Evolutionary conservation across 2,888 invertebrate species (phyloP).

Genomic region (Drosophila robusta): DNA sequence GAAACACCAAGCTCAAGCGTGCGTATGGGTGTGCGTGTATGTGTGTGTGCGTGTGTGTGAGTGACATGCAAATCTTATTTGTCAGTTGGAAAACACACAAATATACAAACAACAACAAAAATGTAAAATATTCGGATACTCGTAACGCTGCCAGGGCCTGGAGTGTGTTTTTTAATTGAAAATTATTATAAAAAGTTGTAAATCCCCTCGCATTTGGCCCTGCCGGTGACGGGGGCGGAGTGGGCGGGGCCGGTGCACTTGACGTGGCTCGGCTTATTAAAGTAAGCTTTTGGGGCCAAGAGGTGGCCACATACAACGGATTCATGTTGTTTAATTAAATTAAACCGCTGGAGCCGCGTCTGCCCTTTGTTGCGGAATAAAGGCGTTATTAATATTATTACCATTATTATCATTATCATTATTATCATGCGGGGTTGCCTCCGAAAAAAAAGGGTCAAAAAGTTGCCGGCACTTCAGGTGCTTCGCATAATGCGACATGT

Average conservation of each 20-base stretch:
- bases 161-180: constrained; percentile 78
- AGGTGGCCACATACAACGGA: constrained; percentile 72
- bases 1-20: constrained; percentile 73
- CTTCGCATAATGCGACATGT: constrained; percentile 75
- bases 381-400: constrained; percentile 80
- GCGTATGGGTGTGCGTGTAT: constrained; percentile 38
- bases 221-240: background rate
- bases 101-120: constrained; percentile 23
- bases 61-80: constrained; percentile 79
- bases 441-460: constrained; percentile 53
- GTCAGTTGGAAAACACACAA: constrained; percentile 51
- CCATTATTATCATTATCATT: constrained; percentile 32
- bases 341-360: constrained; percentile 65
- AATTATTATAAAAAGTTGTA: constrained; percentile 80
- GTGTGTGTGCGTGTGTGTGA: constrained; percentile 37
- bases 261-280: constrained; percentile 61
- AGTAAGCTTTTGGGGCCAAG: constrained; percentile 57
- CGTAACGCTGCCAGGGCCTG: constrained; percentile 34
- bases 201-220: constrained; percentile 67
- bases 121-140: constrained; percentile 39
- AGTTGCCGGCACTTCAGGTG: constrained; percentile 58
- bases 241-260: constrained; percentile 20
- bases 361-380: constrained; percentile 70
- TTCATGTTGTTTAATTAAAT: constrained; percentile 81
- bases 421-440: constrained; percentile 14